These are phyloP conservation scores for Metopia argyrocephala DNA, from an alignment of 2,888 invertebrate species.

Conservation along the genomic window DNA sequence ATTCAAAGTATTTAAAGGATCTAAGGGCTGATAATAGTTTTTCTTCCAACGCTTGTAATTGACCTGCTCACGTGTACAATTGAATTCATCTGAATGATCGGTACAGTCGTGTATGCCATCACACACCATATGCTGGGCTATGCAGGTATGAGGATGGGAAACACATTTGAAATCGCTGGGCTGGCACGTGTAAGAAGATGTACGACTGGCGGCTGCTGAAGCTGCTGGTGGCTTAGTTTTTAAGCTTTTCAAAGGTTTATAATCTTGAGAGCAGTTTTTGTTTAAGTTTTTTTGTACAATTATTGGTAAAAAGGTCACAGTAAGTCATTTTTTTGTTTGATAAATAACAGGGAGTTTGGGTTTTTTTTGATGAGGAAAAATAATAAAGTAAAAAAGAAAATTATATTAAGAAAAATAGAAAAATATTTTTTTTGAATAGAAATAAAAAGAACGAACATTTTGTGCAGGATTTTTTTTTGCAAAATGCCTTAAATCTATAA, in stretches of 20 bases:
- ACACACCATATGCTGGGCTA: slow-evolving; percentile 79
- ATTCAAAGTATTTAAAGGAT: slow-evolving; percentile 36
- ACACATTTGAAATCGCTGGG: slow-evolving; percentile 77
- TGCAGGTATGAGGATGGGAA: slow-evolving; percentile 77
- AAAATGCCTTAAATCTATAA: slow-evolving; percentile 31
- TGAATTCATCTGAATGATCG: slow-evolving; percentile 83
- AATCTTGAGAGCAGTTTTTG: slow-evolving; percentile 65
- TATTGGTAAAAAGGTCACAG: slow-evolving; percentile 25
- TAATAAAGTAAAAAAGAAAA: slow-evolving; percentile 42
- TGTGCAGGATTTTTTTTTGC: slow-evolving; percentile 13
- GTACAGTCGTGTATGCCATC: slow-evolving; percentile 81
- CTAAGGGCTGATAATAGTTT: slow-evolving; percentile 62
- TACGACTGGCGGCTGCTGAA: slow-evolving; percentile 63
- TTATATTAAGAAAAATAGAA: slow-evolving; percentile 28
- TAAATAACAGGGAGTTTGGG: not conserved
- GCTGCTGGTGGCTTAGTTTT: slow-evolving; percentile 65
- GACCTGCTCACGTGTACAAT: slow-evolving; percentile 78
- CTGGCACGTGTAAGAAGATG: slow-evolving; percentile 72
- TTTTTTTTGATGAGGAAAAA: slow-evolving; percentile 9
- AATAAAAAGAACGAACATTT: slow-evolving; percentile 3
- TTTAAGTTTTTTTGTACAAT: slow-evolving; percentile 4
- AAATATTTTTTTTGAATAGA: not conserved
- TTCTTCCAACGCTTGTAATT: slow-evolving; percentile 75
- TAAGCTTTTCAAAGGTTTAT: slow-evolving; percentile 70
- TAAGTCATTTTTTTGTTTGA: not conserved